Evolutionary conservation across 2,888 invertebrate species (phyloP).

Genomic region (Cataglyphis livida): DNA sequence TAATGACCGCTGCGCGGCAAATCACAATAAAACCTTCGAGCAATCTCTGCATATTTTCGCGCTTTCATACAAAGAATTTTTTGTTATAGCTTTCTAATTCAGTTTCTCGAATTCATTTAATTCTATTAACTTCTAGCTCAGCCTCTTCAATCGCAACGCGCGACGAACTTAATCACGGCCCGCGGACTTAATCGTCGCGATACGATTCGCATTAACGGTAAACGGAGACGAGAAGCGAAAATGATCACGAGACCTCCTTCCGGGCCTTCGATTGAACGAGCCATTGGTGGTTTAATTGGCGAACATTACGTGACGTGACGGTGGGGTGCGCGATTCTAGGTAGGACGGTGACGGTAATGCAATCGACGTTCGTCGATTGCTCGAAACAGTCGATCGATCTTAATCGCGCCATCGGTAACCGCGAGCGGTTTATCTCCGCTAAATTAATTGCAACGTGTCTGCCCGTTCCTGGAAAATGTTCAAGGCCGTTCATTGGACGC

Average conservation of each 20-base stretch:
- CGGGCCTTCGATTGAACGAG: not conserved
- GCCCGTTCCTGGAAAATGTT: conserved; percentile 23
- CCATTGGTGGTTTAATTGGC: conserved; percentile 30
- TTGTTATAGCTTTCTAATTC: not conserved
- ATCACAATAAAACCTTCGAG: not conserved
- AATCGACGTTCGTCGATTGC: conserved; percentile 10
- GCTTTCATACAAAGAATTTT: not conserved
- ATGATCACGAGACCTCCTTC: conserved; percentile 20
- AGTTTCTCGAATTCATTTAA: not conserved
- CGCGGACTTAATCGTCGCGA: conserved; percentile 30
- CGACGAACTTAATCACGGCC: not conserved
- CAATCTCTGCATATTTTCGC: not conserved
- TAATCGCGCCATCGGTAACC: conserved; percentile 50
- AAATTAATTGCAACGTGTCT: conserved; percentile 50
- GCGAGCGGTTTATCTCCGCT: conserved; percentile 42
- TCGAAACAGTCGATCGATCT: conserved; percentile 52
- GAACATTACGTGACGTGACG: conserved; percentile 15
- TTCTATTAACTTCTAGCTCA: conserved; percentile 19
- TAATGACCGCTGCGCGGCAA: not conserved
- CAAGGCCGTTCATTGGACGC: conserved; percentile 37
- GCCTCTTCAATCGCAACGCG: not conserved
- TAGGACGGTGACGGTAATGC: not conserved
- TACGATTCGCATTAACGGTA: conserved; percentile 22
- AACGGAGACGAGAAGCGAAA: conserved; percentile 9
- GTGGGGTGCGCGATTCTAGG: not conserved